Evolutionary conservation across 1,140 invertebrate genomes (phyloP).

Genomic region (Drosophila fuyamai): DNA sequence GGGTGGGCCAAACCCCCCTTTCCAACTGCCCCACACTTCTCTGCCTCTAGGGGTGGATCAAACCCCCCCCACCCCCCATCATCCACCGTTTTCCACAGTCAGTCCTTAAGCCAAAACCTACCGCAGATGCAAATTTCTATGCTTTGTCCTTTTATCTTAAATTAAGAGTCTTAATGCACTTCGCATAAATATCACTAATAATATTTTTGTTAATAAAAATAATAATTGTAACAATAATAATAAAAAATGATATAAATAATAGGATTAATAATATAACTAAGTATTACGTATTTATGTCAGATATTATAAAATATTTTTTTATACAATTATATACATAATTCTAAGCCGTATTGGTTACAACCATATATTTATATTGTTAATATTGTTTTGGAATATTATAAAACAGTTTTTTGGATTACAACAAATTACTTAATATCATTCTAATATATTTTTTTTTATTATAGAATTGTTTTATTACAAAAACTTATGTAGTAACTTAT

Average conservation of each 20-base stretch:
- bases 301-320: background rate
- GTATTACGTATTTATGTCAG: too few species aligned
- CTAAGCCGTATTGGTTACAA: too few species aligned
- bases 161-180: slow-evolving; percentile 9
- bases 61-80: background rate
- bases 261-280: background rate
- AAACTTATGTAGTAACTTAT: too few species aligned
- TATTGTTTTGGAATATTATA: too few species aligned
- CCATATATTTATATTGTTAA: too few species aligned
- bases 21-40: background rate
- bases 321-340: too few species aligned
- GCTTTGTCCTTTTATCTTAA: slow-evolving; percentile 34
- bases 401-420: too few species aligned
- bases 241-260: background rate
- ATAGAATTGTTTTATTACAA: too few species aligned
- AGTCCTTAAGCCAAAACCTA: slow-evolving; percentile 64
- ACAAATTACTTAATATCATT: too few species aligned
- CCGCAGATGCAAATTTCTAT: slow-evolving; percentile 67
- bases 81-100: background rate
- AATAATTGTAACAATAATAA: background rate
- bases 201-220: background rate
- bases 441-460: too few species aligned
- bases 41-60: slow-evolving; percentile 21
- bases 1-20: slow-evolving; percentile 45
- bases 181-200: background rate